Evolutionary conservation across 2,113 vertebrate species (phyloP), one percentile per base, ranked within the genome.

Genomic region (Willisornis vidua): DNA sequence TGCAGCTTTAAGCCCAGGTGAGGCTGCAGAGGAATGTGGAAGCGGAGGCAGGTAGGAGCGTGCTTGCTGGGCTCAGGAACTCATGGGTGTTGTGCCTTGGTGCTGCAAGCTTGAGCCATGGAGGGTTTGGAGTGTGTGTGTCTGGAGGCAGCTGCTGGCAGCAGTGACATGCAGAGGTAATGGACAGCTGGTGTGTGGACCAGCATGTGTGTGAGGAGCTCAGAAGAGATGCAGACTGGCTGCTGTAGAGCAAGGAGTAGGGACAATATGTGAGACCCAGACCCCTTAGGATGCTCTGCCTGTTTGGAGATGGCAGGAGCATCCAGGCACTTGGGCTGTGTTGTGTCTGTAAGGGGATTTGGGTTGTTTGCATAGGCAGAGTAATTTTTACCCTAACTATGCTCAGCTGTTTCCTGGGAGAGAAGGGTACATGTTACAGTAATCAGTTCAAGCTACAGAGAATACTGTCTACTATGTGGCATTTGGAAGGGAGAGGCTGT

Each of bases 101-200:
- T 19, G 19, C 66, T 1, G 1, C 49, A 29, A 82, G n/a, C 31
- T 63, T 0, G 6, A 88, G 62, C 31, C 3, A 0, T 2, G 15
- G 58, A 73, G 58, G 18, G 54, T 37, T 81, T 58, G 41, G n/a
- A 45, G 9, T 24, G 12, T 18, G 31, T 62, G 65, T 70, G 7
- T 74, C 48, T 51, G 43, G 65, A 31, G 51, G 57, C 68, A 82
- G 39, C 66, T 78, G 61, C 62, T 74, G 75, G 41, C 25, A 51
- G 48, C 37, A 7, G 33, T 39, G 70, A 35, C 22, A 15, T 0
- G 2, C 4, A 7, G 51, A 74, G 26, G 18, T 7, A 18, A 45
- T 0, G 0, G 49, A 61, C n/a, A 68, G 55, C 43, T 71, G 41
- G 58, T 19, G 24, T 25, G 2, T 19, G 28, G 41, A 81, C 19